Conservation (phyloP, 1,140 invertebrate species). For the Gonioctena quinquepunctata region DNA sequence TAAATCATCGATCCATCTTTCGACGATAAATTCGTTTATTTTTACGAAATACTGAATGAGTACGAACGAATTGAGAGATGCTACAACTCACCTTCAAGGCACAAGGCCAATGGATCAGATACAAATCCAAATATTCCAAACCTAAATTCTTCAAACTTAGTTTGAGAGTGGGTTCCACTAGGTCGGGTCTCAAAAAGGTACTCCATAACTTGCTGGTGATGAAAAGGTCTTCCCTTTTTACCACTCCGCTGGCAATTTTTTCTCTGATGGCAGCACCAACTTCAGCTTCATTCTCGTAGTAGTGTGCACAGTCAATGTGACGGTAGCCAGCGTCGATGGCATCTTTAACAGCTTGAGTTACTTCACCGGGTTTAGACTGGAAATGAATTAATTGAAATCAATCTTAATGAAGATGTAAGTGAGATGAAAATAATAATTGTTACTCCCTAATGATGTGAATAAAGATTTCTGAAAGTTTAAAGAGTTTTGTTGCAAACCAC, state of each 20-base stretch:
- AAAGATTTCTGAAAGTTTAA: too few relatives aligned
- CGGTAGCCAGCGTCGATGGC: constrained; percentile 75
- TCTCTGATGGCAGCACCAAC: constrained; percentile 75
- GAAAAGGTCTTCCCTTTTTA: constrained; percentile 72
- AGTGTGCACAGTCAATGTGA: constrained; percentile 70
- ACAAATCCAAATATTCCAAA: constrained; percentile 78
- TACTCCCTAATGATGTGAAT: too few relatives aligned
- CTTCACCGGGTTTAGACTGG: constrained; percentile 47
- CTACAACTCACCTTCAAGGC: constrained; percentile 48
- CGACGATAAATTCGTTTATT: too few relatives aligned
- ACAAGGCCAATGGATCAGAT: constrained; percentile 80
- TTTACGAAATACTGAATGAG: too few relatives aligned
- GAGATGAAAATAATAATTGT: neutral
- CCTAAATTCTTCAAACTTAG: constrained; percentile 67
- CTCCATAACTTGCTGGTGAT: constrained; percentile 71
- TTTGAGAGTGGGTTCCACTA: constrained; percentile 66
- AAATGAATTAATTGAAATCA: neutral
- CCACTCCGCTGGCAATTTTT: constrained; percentile 70
- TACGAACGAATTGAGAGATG: neutral
- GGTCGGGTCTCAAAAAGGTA: constrained; percentile 64
- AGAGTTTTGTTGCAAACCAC: too few relatives aligned
- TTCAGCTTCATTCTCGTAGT: constrained; percentile 82
- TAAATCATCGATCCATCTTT: too few relatives aligned
- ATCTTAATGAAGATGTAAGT: neutral
- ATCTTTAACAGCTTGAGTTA: constrained; percentile 49